Base-by-base conservation (phyloP, 1,140 invertebrate genomes). In the Saccostrea echinata region DNA sequence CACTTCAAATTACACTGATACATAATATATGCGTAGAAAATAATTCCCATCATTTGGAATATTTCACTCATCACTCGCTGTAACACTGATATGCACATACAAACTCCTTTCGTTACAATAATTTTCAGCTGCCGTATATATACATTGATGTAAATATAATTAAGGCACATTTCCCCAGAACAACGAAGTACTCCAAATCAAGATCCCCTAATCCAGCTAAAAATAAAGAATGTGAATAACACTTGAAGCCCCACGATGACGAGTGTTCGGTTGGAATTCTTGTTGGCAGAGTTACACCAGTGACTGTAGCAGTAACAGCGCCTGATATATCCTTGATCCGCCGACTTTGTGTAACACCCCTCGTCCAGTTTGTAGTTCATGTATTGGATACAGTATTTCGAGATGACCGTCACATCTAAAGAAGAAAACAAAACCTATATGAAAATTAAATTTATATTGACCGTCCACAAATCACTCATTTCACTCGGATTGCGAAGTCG, bases 281-380 rank as follows among this genome's bases (percentile, higher is more conserved):
- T 76, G 68, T 33, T 76, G 27, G 68, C 68, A 9, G 68, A 13
- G 64, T 88, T 88, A 35, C 88, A 88, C 21, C 64, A 88, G 8
- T 88, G 13, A 1, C 27, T 24, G 24, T 88, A 88, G 43, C 88
- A 88, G 53, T 83, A 88, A 52, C 88, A 88, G 52, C 76, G 84
- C 76, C 64, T 71, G 27, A 88, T 57, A 53, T 88, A 88, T 11
- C 84, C 84, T 30, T 76, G 52, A n/a, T 55, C 84, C 21, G 84
- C 84, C 24, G 84, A 83, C 33, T 68, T 88, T 12, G 24, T 52
- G 52, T 88, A 88, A 88, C 88, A 88, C 3, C 88, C 88, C 6
- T 61, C 88, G 0, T 18, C n/a, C 24, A 53, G 84, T 71, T 83
- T 64, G 68, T 83, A 83, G 9, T 80, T 57, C 18, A 53, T 64